These are phyloP conservation scores for Patagioenas fasciata DNA, from an alignment of 2,113 vertebrate species.

Conservation along the genomic window DNA sequence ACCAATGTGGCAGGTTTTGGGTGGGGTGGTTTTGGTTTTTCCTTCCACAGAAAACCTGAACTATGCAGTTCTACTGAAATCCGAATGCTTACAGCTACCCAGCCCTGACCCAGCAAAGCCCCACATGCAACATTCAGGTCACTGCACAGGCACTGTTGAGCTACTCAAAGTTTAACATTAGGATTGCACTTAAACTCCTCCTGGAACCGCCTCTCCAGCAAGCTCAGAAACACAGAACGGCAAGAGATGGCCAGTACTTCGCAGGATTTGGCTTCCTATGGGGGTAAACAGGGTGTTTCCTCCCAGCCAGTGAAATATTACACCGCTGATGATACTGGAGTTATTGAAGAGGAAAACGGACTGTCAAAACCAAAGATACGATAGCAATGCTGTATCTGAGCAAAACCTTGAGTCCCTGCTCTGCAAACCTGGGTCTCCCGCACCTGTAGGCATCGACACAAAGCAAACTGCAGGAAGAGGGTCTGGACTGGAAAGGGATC, in stretches of 20 bases:
- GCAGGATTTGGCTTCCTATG: background rate
- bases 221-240: background rate
- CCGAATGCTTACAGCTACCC: background rate
- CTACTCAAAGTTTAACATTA: background rate
- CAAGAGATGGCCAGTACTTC: background rate
- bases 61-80: background rate
- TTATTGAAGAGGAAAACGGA: background rate
- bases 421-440: background rate
- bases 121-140: background rate
- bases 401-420: background rate
- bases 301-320: background rate
- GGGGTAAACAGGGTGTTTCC: background rate
- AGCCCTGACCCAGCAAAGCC: background rate
- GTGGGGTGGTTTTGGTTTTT: background rate
- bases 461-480: background rate
- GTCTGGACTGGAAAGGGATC: constrained; percentile 1
- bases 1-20: background rate
- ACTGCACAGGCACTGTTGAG: background rate
- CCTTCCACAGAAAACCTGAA: background rate
- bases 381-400: background rate
- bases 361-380: background rate
- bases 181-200: background rate
- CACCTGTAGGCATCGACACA: background rate
- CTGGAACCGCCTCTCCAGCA: background rate
- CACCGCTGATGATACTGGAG: background rate